Conservation (phyloP, 2,113 vertebrate species). For the Tachuris rubrigastra region DNA sequence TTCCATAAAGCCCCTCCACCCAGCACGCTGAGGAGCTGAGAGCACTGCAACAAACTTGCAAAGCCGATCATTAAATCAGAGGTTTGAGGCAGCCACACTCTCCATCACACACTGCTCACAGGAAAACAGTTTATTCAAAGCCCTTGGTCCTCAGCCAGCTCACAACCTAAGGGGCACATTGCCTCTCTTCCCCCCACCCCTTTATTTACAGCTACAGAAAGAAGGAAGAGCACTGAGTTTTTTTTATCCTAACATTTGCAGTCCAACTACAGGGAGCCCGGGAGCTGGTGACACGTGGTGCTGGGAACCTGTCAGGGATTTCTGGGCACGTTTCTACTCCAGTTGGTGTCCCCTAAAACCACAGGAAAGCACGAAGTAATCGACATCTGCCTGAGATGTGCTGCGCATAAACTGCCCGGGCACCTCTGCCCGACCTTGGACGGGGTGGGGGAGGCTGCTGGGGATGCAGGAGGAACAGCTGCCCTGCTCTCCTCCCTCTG, state of each 20-base stretch:
- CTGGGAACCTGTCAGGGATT: not conserved
- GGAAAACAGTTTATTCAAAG: slow-evolving; percentile 17
- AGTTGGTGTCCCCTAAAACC: not conserved
- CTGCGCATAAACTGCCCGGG: not conserved
- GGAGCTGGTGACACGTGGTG: not conserved
- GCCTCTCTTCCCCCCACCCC: slow-evolving; percentile 11
- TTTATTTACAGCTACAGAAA: not conserved
- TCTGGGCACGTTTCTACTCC: not conserved
- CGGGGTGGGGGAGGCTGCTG: not conserved
- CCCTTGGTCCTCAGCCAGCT: not conserved
- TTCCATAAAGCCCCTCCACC: not conserved
- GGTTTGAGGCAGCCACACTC: not conserved
- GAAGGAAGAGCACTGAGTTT: not conserved
- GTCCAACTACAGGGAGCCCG: not conserved
- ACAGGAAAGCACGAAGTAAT: not conserved
- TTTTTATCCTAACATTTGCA: not conserved
- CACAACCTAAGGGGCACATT: not conserved
- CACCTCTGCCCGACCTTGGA: not conserved
- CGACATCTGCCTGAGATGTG: not conserved
- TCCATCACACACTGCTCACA: not conserved
- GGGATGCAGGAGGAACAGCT: not conserved
- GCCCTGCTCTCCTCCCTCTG: not conserved
- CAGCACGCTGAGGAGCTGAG: not conserved
- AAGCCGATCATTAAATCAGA: not conserved
- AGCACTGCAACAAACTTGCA: not conserved